Percentiles rank a stretch among this genome's conserved stretches.
Evolutionary conservation across 2,888 invertebrate genomes (phyloP).

Genomic region (Pristionchus arcanus): DNA sequence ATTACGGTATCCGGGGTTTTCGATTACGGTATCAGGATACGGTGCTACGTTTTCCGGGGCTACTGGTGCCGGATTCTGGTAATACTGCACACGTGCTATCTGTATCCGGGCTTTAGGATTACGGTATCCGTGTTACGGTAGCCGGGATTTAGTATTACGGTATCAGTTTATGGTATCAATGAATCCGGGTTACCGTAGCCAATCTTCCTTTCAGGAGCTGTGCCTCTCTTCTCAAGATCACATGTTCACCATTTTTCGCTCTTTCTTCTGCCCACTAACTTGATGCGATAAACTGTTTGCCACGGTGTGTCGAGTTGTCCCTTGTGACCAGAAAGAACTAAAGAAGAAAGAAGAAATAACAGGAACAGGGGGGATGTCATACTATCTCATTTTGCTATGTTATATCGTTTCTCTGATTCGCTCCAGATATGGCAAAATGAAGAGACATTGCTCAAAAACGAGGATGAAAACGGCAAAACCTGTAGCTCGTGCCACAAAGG

Average conservation of each 20-base stretch:
- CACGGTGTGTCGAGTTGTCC: background rate
- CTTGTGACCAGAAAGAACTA: background rate
- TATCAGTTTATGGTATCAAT: background rate
- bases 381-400: background rate
- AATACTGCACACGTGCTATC: too few species aligned
- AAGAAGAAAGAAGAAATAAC: background rate
- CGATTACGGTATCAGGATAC: background rate
- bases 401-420: background rate
- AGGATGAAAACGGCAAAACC: background rate
- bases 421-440: background rate
- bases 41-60: too few species aligned
- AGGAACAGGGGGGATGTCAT: background rate
- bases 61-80: background rate
- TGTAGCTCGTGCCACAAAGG: background rate
- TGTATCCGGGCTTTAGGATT: background rate
- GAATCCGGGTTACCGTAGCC: background rate
- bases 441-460: background rate
- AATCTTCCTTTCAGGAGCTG: background rate
- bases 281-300: slow-evolving; percentile 31
- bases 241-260: background rate
- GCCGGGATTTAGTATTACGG: background rate
- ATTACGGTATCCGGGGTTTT: too few species aligned
- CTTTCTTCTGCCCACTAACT: background rate
- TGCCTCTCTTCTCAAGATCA: background rate
- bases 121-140: background rate